Evolutionary conservation across 2,888 invertebrate genomes (phyloP), one percentile per base, ranked within the genome.

Genomic region (Eristalis tenax): DNA sequence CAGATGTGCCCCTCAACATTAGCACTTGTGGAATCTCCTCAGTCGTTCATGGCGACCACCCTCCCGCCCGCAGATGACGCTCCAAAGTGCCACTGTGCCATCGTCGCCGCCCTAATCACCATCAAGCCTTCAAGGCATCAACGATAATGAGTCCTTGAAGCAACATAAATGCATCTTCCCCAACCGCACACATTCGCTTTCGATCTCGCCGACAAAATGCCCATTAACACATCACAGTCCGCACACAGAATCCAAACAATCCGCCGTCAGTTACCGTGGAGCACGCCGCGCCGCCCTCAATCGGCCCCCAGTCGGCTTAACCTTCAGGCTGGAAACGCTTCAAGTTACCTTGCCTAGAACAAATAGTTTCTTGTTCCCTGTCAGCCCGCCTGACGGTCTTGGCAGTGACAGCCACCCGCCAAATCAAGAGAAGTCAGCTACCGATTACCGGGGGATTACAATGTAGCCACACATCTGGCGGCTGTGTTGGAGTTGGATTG

Each of bases 301-400:
- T 3, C 26, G 26, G 50, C 50, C 50, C 50, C 50, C 50, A 43
- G 15, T 23, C 57, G 2, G 43, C 18, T 82, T 77, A 86, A 83
- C 86, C 86, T 86, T 86, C 82, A 32, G 61, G 63, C 69, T 18
- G 57, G 10, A 63, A 82, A 74, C 82, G 77, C 43, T 78, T 65
- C 78, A 78, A 69, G 66, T 65, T 63, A 63, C 70, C 59, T 28
- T 78, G 83, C 74, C 78, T 70, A 75, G 73, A 74, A 82, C 86
- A 86, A 78, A 86, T 61, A 68, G 74, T 86, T 86, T 86, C 73
- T 82, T 82, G 82, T 82, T 82, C 82, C 82, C 85, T 85, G 82
- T 74, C 82, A 82, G 61, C 73, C n/a, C 38, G 50, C 35, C 40
- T 78, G 75, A 85, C 81, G 64, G 59, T 28, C 15, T 22, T 11